Percentiles rank a stretch among this genome's conserved stretches.
These are phyloP conservation scores for Calosoma granatense DNA, from an alignment of 1,140 invertebrate species.

Conservation along the genomic window DNA sequence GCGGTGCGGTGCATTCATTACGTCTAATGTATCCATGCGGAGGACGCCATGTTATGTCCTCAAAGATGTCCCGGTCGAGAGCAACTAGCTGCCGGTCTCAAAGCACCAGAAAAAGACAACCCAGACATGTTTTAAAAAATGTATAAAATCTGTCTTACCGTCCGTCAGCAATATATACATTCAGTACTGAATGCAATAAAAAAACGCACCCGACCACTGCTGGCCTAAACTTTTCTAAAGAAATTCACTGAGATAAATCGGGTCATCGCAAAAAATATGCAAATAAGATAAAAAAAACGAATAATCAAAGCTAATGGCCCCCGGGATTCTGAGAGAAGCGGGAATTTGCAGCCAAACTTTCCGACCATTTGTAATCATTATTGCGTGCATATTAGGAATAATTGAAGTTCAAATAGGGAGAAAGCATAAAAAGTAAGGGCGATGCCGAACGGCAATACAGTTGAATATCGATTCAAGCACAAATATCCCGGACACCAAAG, in stretches of 20 bases:
- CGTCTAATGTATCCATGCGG: background rate
- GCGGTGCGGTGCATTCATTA: background rate
- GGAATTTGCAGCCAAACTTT: constrained; percentile 4
- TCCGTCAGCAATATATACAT: constrained; percentile 2
- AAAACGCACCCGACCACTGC: background rate
- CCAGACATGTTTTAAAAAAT: constrained; percentile 2
- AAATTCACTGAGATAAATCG: constrained; percentile 3
- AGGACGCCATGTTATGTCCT: background rate
- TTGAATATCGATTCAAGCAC: background rate
- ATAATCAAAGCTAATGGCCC: constrained; percentile 8
- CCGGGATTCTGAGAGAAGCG: background rate
- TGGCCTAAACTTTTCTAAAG: background rate
- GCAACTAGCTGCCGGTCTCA: no score
- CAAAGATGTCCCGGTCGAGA: background rate
- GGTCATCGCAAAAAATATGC: constrained; percentile 8
- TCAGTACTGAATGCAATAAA: constrained; percentile 1
- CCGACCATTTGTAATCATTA: constrained; percentile 5
- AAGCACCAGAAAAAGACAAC: background rate
- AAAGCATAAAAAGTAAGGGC: background rate
- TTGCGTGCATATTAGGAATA: constrained; percentile 5
- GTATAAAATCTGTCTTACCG: constrained; percentile 2
- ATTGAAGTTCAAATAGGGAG: background rate
- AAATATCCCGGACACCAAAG: background rate
- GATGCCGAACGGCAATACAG: background rate
- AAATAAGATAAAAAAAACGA: constrained; percentile 7